Evolutionary conservation across 2,797 vertebrate species (phyloP).

Genomic region (Phrynocephalus forsythii): DNA sequence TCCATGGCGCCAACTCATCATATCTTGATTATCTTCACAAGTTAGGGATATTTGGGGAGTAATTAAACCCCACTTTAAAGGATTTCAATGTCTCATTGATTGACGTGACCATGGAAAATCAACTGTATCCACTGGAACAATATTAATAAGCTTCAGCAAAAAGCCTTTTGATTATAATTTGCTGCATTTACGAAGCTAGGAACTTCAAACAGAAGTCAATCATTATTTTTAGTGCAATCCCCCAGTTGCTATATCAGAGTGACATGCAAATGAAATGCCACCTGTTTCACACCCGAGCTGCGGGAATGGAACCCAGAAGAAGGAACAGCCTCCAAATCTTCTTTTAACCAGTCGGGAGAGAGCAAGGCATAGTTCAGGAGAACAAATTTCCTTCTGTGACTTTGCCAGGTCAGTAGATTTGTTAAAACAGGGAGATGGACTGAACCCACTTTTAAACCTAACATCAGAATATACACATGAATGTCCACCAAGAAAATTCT

Average conservation of each 20-base stretch:
- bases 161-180: slow-evolving; percentile 51
- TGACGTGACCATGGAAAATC: neutral
- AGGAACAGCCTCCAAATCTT: slow-evolving; percentile 23
- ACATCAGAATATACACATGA: slow-evolving; percentile 77
- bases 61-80: slow-evolving; percentile 11
- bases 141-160: slow-evolving; percentile 51
- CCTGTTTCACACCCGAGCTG: slow-evolving; percentile 7
- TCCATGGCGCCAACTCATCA: neutral
- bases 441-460: slow-evolving; percentile 52
- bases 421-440: slow-evolving; percentile 46
- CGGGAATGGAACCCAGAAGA: slow-evolving; percentile 47
- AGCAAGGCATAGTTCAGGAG: neutral
- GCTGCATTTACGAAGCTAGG: slow-evolving; percentile 26
- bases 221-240: neutral
- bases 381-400: neutral
- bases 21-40: slow-evolving; percentile 5
- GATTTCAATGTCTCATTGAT: neutral
- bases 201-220: slow-evolving; percentile 6
- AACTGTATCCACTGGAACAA: slow-evolving; percentile 8
- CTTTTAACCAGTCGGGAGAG: neutral
- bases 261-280: neutral
- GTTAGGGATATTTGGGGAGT: slow-evolving; percentile 34
- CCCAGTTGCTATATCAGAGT: neutral
- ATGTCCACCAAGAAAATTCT: slow-evolving; percentile 79
- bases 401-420: neutral